phyloP scores from a whole-genome alignment of 2,113 vertebrate genomes.

The Eira barbara region DNA sequence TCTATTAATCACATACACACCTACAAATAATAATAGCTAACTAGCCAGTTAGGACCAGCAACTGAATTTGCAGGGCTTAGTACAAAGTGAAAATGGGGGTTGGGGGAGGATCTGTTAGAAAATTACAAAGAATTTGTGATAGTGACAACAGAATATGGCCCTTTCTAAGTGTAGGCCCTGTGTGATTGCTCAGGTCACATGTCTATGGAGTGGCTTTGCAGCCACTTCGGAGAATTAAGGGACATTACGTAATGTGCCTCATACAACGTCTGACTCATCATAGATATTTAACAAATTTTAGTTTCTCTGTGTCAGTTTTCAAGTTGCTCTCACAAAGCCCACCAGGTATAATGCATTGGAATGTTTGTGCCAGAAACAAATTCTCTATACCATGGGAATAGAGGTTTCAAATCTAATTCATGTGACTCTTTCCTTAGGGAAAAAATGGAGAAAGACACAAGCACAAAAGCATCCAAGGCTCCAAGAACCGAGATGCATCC shows the following conservation, averaged over 20 bases:
- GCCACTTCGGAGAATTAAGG: neutral
- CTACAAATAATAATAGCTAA: neutral
- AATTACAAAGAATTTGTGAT: neutral
- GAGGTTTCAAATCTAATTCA: neutral
- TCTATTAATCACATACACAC: neutral
- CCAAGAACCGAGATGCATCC: neutral
- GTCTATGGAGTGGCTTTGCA: accelerated
- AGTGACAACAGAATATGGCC: neutral
- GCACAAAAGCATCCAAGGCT: neutral
- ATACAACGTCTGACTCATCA: neutral
- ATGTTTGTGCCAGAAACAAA: neutral
- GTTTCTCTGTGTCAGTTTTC: neutral
- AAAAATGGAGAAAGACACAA: neutral
- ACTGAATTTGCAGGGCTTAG: neutral
- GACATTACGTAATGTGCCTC: neutral
- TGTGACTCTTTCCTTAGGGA: neutral
- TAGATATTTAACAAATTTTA: neutral
- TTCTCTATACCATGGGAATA: neutral
- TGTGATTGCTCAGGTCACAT: neutral
- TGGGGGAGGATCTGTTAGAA: neutral
- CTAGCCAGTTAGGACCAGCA: neutral
- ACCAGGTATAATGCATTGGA: neutral
- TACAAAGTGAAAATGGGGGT: neutral
- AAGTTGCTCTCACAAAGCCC: neutral
- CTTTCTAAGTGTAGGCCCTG: neutral